Conservation (phyloP, 1,140 invertebrate genomes). For the Prorops nasuta region DNA sequence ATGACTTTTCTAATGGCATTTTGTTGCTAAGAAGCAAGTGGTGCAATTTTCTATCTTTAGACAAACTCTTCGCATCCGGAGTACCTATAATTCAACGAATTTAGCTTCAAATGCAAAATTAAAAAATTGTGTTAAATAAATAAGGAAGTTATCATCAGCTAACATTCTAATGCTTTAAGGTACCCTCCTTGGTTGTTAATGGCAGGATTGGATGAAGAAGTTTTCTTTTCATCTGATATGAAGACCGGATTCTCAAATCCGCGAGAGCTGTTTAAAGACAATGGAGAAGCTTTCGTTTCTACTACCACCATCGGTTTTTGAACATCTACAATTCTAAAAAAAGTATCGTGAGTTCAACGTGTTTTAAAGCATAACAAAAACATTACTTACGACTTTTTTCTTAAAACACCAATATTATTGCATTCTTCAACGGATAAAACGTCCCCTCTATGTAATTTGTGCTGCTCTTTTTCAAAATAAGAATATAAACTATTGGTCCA, state of each 20-base stretch:
- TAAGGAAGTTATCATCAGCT: conserved; percentile 11
- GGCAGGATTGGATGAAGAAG: conserved; percentile 26
- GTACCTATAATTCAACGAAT: conserved; percentile 19
- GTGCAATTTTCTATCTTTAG: conserved; percentile 32
- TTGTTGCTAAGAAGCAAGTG: conserved; percentile 47
- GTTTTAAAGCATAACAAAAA: conserved; percentile 16
- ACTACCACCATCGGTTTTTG: conserved; percentile 17
- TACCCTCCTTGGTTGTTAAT: conserved; percentile 23
- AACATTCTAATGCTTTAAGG: conserved; percentile 26
- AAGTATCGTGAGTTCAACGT: too few species aligned
- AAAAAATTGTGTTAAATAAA: conserved; percentile 2
- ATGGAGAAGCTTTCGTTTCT: conserved; percentile 22
- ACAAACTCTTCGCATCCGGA: conserved; percentile 12
- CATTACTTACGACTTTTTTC: conserved; percentile 35
- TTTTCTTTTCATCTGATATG: conserved; percentile 31
- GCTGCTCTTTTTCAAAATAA: conserved; percentile 83
- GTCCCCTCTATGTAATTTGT: conserved; percentile 67
- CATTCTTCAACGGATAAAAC: conserved; percentile 44
- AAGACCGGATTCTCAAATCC: conserved; percentile 44
- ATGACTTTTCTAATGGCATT: conserved; percentile 71
- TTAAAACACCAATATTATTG: background rate
- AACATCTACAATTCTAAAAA: too few species aligned
- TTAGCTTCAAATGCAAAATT: too few species aligned
- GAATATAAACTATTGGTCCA: conserved; percentile 91
- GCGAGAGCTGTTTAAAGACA: conserved; percentile 16